A percentile compares a stretch with the other conserved stretches of the same genome.
These are phyloP conservation scores for Drosophila serrata DNA, from an alignment of 1,140 invertebrate genomes.

Conservation along the genomic window DNA sequence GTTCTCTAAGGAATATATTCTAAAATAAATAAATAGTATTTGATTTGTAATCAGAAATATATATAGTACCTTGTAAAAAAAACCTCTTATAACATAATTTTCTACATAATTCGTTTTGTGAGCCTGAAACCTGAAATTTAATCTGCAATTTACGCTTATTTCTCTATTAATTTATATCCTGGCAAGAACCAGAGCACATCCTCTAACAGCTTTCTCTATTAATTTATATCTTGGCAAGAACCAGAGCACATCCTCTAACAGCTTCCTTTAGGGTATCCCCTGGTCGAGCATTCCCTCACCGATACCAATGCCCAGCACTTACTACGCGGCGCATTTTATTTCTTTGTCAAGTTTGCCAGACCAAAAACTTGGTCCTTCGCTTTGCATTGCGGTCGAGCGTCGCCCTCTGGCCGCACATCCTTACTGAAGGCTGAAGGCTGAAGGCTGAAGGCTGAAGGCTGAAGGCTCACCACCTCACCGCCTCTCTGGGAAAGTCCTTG, in stretches of 20 bases:
- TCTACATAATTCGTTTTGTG: background rate
- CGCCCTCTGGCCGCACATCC: background rate
- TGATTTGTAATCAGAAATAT: background rate
- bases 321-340: slow-evolving; percentile 39
- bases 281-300: background rate
- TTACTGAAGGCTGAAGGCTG: too few relatives aligned
- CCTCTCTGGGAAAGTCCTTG: background rate
- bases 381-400: slow-evolving; percentile 68
- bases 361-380: slow-evolving; percentile 69
- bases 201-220: too few relatives aligned
- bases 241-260: background rate
- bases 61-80: background rate
- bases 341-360: slow-evolving; percentile 65
- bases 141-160: background rate
- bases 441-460: too few relatives aligned
- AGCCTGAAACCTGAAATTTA: too few relatives aligned
- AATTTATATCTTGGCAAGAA: background rate
- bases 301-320: slow-evolving; percentile 27
- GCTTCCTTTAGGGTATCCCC: background rate
- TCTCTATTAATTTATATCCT: background rate
- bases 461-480: background rate
- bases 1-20: too few relatives aligned
- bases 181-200: background rate
- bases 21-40: too few relatives aligned
- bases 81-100: background rate